phyloP scores from a whole-genome alignment of 2,113 vertebrate genomes.

The Genyomyrus donnyi region DNA sequence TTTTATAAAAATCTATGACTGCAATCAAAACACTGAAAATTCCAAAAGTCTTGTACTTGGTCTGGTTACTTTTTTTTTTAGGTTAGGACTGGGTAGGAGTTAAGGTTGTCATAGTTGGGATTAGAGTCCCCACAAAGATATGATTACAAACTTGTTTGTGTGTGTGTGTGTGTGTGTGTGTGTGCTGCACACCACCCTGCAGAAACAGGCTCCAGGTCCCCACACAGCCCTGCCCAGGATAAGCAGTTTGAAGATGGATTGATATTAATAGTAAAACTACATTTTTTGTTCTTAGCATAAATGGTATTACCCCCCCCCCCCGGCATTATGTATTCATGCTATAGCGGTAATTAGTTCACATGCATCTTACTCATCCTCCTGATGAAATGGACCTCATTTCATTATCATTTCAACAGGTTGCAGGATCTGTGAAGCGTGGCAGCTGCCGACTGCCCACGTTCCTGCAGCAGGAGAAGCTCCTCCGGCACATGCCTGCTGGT shows the following conservation, averaged over 20 bases:
- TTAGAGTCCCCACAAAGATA: neutral
- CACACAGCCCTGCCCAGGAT: neutral
- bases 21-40: neutral
- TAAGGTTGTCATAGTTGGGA: neutral
- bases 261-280: neutral
- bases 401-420: neutral
- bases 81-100: neutral
- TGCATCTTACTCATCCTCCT: neutral
- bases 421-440: neutral
- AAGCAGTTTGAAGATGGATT: neutral
- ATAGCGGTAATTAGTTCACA: neutral
- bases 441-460: neutral
- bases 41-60: neutral
- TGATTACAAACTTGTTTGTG: neutral
- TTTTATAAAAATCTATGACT: neutral
- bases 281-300: neutral
- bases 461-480: neutral
- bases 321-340: neutral
- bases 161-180: no score
- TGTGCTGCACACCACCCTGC: neutral
- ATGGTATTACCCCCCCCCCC: neutral
- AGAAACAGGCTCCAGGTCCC: neutral
- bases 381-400: conserved; percentile 1
- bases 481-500: neutral
- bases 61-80: neutral